phyloP scores from a whole-genome alignment of 2,113 vertebrate species.

The Bujurquina vittata region DNA sequence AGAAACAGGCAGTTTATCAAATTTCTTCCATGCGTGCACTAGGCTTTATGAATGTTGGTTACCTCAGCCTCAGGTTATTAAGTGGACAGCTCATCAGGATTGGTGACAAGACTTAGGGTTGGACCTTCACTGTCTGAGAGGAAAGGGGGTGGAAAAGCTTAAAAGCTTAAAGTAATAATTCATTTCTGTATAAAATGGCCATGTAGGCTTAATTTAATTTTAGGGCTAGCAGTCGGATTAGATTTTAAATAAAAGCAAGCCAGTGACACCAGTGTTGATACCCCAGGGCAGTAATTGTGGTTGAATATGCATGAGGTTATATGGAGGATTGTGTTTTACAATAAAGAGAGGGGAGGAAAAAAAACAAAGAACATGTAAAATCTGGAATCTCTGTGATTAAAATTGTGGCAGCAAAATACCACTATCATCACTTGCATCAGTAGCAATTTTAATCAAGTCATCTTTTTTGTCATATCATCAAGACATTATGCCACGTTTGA shows the following conservation, averaged over 20 bases:
- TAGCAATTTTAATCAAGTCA: slow-evolving; percentile 73
- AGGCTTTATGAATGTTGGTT: slow-evolving; percentile 9
- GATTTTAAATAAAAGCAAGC: slow-evolving; percentile 60
- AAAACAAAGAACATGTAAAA: slow-evolving; percentile 38
- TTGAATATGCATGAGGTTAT: slow-evolving; percentile 64
- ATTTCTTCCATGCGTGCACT: background rate
- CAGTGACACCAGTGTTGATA: slow-evolving; percentile 61
- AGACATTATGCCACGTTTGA: slow-evolving; percentile 65
- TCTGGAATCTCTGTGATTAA: slow-evolving; percentile 59
- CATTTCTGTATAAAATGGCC: slow-evolving; percentile 30
- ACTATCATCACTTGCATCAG: slow-evolving; percentile 63
- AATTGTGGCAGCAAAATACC: slow-evolving; percentile 53
- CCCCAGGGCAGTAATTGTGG: slow-evolving; percentile 40
- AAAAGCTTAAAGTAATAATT: slow-evolving; percentile 56
- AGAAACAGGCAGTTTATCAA: background rate
- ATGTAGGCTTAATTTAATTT: slow-evolving; percentile 49
- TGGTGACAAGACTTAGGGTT: slow-evolving; percentile 7
- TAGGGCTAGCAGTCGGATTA: slow-evolving; percentile 21
- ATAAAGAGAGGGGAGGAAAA: background rate
- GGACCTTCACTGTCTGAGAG: slow-evolving; percentile 26
- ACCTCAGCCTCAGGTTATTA: slow-evolving; percentile 26
- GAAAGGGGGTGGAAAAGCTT: slow-evolving; percentile 33
- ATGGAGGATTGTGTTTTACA: slow-evolving; percentile 22
- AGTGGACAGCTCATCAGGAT: slow-evolving; percentile 44
- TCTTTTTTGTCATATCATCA: slow-evolving; percentile 59